Evolutionary conservation across 2,888 invertebrate genomes (phyloP), one percentile per base, ranked within the genome.

Genomic region (Stenoptilia bipunctidactyla): DNA sequence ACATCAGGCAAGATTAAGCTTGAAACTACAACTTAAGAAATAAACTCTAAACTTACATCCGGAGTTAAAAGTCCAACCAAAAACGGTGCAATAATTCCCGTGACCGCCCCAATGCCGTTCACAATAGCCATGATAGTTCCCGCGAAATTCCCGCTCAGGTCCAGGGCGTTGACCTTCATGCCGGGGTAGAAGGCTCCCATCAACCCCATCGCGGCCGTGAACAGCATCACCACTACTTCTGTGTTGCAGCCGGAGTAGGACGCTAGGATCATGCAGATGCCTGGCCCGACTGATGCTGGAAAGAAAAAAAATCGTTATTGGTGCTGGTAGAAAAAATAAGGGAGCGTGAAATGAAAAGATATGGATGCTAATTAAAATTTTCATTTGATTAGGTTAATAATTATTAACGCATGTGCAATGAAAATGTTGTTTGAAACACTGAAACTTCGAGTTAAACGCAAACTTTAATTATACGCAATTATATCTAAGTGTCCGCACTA

Each of bases 101-200:
- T 88, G 13, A 90, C 80, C 0, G 91, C 90, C 12, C 90, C 91
- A 36, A 90, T 88, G 0, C 91, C 91, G 53, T 89, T 89, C 6
- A 89, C 88, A 15, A 89, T 87, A 2, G 89, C 89, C 89, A 89
- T 90, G 44, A 89, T 71, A 1, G 89, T 88, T 2, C 88, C 89
- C 0, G 89, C 88, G 57, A 87, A 89, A 62, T 89, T 89, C 38
- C 88, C 86, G 64, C 88, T 89, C 49, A 90, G 73, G 61, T 90
- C 89, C 40, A 90, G 66, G 0, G 89, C 88, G 63, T 89, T 90
- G 15, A 90, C 87, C 66, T 89, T 90, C 87, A 90, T 88, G 42
- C 89, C 89, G 1, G 89, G 88, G 65, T 89, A 89, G 74, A 87
- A 90, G 27, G 88, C 87, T 0, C 90, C 90, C 89, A 90, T 90